phyloP scores from a whole-genome alignment of 2,113 vertebrate genomes.

The Lophura nycthemera region DNA sequence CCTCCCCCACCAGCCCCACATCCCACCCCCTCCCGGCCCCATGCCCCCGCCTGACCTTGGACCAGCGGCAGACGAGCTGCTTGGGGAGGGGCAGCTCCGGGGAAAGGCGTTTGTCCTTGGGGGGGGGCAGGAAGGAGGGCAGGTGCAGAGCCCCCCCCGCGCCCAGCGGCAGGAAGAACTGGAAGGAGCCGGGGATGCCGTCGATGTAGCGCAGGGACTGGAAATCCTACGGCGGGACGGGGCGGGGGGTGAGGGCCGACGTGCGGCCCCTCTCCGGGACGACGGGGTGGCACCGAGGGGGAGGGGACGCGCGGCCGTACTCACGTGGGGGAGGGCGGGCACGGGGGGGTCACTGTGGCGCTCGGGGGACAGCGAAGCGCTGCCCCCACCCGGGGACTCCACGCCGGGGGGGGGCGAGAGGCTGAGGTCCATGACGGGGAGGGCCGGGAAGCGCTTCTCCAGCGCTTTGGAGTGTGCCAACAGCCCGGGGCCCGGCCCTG shows the following conservation, averaged over 20 bases:
- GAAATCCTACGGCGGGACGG: slow-evolving; percentile 78
- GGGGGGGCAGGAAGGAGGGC: slow-evolving; percentile 87
- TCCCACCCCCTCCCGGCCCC: not conserved
- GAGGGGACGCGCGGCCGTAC: not conserved
- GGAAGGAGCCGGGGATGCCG: slow-evolving; percentile 86
- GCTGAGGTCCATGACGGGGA: slow-evolving; percentile 91
- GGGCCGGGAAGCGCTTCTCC: slow-evolving; percentile 78
- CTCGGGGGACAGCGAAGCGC: slow-evolving; percentile 86
- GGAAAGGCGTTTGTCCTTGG: slow-evolving; percentile 87
- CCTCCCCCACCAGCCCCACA: not conserved
- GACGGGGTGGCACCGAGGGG: not conserved
- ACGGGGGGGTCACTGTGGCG: slow-evolving; percentile 81
- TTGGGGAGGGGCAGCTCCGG: slow-evolving; percentile 90
- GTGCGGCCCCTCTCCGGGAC: not conserved
- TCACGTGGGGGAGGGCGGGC: slow-evolving; percentile 82
- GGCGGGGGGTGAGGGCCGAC: too few species aligned
- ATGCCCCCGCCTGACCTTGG: slow-evolving; percentile 81
- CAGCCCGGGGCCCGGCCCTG: slow-evolving; percentile 44
- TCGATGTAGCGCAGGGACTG: slow-evolving; percentile 84
- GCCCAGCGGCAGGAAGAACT: slow-evolving; percentile 92
- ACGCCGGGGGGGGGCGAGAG: slow-evolving; percentile 83
- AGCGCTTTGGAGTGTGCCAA: slow-evolving; percentile 77
- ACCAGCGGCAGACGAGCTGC: slow-evolving; percentile 94
- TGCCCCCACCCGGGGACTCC: slow-evolving; percentile 78
- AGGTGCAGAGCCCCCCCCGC: slow-evolving; percentile 87